Evolutionary conservation across 2,113 vertebrate species (phyloP), one percentile per base, ranked within the genome.

Genomic region (Prolemur simus): DNA sequence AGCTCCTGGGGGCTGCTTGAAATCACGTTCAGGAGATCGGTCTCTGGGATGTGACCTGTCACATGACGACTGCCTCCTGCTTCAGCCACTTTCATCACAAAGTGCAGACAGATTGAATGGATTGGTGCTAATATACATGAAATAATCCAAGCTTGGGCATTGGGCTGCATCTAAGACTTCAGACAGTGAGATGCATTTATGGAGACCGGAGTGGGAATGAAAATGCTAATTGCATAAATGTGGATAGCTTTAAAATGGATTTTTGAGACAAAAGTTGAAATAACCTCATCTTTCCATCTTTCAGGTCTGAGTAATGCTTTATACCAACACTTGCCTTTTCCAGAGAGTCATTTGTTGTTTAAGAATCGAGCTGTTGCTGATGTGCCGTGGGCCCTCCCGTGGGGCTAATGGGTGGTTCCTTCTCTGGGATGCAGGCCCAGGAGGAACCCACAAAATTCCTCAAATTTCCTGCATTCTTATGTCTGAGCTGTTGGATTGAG

Each of bases 331-430:
- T 21, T 21, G 20, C 58, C 9, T 63, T 58, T 25, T 29, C 58
- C 47, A 32, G 42, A 14, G 60, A 20, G 64, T n/a, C 6, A 10
- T 7, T n/a, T 9, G n/a, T 13, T 68, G 32, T 47, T 45, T 9
- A 52, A 23, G 47, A 29, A 15, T 13, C 5, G 42, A 17, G 0
- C 23, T 9, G n/a, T 18, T 45, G 6, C 37, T 37, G 20, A 54
- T 0, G 17, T 23, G 1, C 9, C 10, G 20, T 34, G 54, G n/a
- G 49, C 29, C 20, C 23, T 34, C 4, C 37, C 6, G 3, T 9
- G 25, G 9, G 34, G 45, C 52, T 4, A 12, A 13, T 0, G 2
- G 3, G 42, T 25, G 42, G 18, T 7, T 56, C 39, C 39, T n/a
- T 8, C 8, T 21, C 4, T 74, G 27, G 2, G 6, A 42, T 42